Evolutionary conservation across 2,113 vertebrate genomes (phyloP).

Genomic region (Colinus virginianus): DNA sequence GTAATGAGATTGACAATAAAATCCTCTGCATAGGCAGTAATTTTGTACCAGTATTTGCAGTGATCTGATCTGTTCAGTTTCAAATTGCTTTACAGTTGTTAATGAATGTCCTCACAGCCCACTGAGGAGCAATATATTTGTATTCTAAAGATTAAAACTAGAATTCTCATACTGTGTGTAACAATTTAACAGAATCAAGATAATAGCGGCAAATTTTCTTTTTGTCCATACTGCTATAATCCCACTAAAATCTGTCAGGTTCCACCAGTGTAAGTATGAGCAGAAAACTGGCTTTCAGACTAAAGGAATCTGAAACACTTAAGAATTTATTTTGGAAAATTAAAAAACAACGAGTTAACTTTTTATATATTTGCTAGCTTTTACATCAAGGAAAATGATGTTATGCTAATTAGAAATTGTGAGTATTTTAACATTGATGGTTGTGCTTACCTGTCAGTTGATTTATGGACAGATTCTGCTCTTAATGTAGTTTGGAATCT

Average conservation of each 20-base stretch:
- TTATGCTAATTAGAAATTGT: neutral
- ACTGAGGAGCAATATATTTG: neutral
- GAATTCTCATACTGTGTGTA: neutral
- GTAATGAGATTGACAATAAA: neutral
- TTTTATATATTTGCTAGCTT: neutral
- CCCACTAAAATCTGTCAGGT: neutral
- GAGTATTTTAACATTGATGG: neutral
- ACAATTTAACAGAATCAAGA: neutral
- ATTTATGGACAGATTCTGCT: neutral
- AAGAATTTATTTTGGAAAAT: constrained; percentile 16
- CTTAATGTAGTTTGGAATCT: neutral
- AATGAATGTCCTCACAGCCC: neutral
- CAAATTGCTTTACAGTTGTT: neutral
- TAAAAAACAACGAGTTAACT: constrained; percentile 22
- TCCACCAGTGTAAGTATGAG: neutral
- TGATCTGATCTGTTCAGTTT: neutral
- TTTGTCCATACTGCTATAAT: neutral
- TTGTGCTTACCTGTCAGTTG: neutral
- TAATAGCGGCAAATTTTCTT: neutral
- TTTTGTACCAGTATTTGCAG: neutral
- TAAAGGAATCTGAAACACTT: neutral
- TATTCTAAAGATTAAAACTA: neutral
- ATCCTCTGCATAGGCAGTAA: neutral
- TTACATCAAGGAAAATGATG: neutral
- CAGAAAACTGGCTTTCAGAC: constrained; percentile 21